Conservation (phyloP, 2,797 vertebrate genomes). For the Leptoclinus maculatus region DNA sequence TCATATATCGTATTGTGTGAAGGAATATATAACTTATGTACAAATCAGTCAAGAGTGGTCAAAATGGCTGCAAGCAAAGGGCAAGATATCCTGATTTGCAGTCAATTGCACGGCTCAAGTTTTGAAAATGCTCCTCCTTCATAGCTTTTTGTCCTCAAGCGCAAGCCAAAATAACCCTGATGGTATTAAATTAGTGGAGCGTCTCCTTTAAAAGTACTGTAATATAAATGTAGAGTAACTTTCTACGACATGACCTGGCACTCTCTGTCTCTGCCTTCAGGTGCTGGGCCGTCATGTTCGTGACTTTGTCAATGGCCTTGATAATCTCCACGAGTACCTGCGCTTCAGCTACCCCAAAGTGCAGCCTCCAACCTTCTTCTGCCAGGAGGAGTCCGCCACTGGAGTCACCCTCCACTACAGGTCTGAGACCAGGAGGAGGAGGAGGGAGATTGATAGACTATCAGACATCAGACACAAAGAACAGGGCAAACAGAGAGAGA, state of each 20-base stretch:
- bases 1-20: neutral
- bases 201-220: neutral
- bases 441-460: neutral
- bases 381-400: constrained; percentile 85
- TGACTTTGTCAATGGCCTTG: constrained; percentile 86
- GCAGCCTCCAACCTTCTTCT: constrained; percentile 86
- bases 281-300: constrained; percentile 83
- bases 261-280: constrained; percentile 46
- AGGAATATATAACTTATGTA: neutral
- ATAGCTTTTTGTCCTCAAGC: neutral
- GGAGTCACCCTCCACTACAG: constrained; percentile 86
- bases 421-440: constrained; percentile 45
- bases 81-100: neutral
- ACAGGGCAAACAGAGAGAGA: neutral
- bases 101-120: neutral
- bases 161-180: neutral
- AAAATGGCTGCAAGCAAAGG: neutral
- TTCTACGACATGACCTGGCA: neutral
- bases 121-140: neutral
- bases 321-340: constrained; percentile 85
- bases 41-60: neutral
- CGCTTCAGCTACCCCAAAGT: constrained; percentile 87
- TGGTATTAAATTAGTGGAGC: neutral
- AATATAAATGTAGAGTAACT: neutral
- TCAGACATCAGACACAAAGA: neutral